Evolutionary conservation across 2,113 vertebrate species (phyloP), one percentile per base, ranked within the genome.

Genomic region (Ptychochromis oligacanthus): DNA sequence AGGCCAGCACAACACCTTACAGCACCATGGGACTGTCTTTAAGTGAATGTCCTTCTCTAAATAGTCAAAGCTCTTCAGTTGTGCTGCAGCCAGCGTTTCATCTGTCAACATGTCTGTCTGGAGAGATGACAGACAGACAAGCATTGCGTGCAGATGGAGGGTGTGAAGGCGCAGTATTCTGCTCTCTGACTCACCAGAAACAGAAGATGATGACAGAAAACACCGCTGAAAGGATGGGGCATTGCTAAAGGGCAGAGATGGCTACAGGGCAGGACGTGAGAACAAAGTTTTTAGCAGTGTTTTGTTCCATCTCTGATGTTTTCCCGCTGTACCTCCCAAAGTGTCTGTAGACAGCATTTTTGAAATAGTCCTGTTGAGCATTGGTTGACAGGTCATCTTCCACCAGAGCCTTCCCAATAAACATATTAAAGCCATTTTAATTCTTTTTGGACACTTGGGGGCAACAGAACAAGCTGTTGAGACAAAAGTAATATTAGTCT

Each of bases 71-170:
- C 7, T 20, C 83, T 79, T 83, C 61, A 15, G 70, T 70, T 64
- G 84, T 65, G 87, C 84, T 56, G 70, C 83, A 87, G 86, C 77
- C 79, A n/a, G 72, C n/a, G 11, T 85, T 91, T 84, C 58, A 38
- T 91, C 88, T 84, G 89, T 93, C 92, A 87, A 1, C 87, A 4
- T 78, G 89, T 85, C 85, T 82, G 87, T 88, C 75, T 75, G 77
- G 7, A 20, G 77, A 52, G 94, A 85, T 88, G 92, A 93, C 60
- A 84, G 92, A 93, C 75, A 87, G 89, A 94, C 92, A 81, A 75
- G 87, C 20, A 36, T 85, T 94, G 89, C 88, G 81, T 94, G 89
- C 91, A 82, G 89, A 88, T 31, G 81, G 77, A 88, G 86, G 87
- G 87, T 80, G 90, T 91, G 84, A 91, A 89, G 67, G 85, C 77